Conservation (phyloP, 2,113 vertebrate genomes). For the Pygoscelis antarcticus region DNA sequence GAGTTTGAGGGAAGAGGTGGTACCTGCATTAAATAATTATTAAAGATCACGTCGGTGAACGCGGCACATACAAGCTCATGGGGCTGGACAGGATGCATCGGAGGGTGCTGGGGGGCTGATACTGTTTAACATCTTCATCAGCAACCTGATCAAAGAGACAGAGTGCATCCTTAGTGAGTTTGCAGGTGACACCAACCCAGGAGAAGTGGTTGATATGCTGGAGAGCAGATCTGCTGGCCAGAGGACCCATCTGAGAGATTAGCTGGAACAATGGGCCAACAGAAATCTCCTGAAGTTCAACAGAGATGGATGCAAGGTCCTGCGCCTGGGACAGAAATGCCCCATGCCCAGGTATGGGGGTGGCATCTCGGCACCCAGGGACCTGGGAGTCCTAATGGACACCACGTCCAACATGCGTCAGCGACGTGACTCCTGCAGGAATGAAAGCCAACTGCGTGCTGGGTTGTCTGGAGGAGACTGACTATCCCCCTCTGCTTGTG, state of each 20-base stretch:
- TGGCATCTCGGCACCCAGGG: rapidly evolving
- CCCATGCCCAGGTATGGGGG: too few relatives aligned
- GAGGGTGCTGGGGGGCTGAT: neutral
- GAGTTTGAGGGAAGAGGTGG: neutral
- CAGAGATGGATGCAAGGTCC: neutral
- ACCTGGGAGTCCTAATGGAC: neutral
- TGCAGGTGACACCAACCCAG: neutral
- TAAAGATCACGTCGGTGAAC: rapidly evolving
- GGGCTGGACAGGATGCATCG: neutral
- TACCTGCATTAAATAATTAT: neutral
- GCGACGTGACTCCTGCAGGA: neutral
- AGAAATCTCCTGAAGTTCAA: neutral
- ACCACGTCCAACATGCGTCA: neutral
- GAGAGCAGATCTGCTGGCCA: neutral
- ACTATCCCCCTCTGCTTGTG: neutral
- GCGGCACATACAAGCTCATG: rapidly evolving
- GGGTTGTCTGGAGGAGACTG: neutral
- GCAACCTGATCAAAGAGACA: neutral
- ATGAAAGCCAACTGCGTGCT: neutral
- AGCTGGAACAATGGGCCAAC: neutral
- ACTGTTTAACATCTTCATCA: neutral
- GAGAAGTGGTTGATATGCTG: neutral
- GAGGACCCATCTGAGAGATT: neutral
- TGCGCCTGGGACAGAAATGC: rapidly evolving
- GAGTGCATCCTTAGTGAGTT: neutral